Evolutionary conservation across 2,797 vertebrate genomes (phyloP), one percentile per base, ranked within the genome.

Genomic region (Poeciliopsis paucimaculata): DNA sequence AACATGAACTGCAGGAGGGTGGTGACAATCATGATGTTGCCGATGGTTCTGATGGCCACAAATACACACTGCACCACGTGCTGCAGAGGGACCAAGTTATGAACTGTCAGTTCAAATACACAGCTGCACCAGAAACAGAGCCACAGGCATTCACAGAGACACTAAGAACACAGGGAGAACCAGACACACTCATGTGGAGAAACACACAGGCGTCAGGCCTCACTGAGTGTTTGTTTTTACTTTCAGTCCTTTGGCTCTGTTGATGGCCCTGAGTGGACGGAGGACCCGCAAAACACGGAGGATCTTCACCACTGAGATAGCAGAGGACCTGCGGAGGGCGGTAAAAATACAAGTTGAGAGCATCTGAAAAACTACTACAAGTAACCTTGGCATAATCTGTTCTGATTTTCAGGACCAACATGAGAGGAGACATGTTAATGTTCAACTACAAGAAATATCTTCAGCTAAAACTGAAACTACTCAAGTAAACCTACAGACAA

Each of bases 1-100:
- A 99, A 99, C 98, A 99, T 99, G 93, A 99, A 99, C 90, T 99
- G 98, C 86, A 99, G 97, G 83, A 99, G 96, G 0, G 98, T 99
- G 85, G 98, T 99, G 86, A 99, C 98, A 1, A 99, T 99, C 98
- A 99, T 99, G 93, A 99, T 99, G 95, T 99, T 99, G 76, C 98
- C 98, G 0, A 99, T 99, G 47, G 98, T 99, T 93, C 98, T 95
- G 92, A 99, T 99, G 90, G 98, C 98, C 89, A 99, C 98, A 84
- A 99, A 99, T 88, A 99, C 98, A 68, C 98, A 99, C 85, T 99
- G 98, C 87, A 99, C 98, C 74, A 99, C 98, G 0, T 99, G 98
- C 98, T 99, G 92, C 36, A 83, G 41, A 82, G 88, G 18, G 39
- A 86, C 47, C 76, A 28, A 60, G 31, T 77, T 41, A 51, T 1